These are phyloP conservation scores for Trissoscelio sp. DNA, from an alignment of 2,888 invertebrate genomes.

Conservation along the genomic window DNA sequence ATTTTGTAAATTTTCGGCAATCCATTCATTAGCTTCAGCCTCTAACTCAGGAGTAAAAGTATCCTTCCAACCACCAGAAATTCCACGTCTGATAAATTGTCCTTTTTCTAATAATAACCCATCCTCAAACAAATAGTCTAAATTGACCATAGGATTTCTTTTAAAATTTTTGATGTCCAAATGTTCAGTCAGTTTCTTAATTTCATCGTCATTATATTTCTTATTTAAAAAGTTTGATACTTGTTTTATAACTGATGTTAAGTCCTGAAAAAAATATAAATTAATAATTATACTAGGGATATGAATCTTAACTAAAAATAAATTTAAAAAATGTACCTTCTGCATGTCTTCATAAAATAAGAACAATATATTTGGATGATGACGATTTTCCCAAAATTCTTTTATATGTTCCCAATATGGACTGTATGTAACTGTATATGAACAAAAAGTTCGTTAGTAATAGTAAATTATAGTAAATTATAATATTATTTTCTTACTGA, in stretches of 20 bases:
- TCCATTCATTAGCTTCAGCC: slow-evolving; percentile 88
- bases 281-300: too few relatives aligned
- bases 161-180: slow-evolving; percentile 93
- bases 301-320: too few relatives aligned
- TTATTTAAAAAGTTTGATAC: slow-evolving; percentile 87
- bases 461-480: too few relatives aligned
- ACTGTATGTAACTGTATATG: slow-evolving; percentile 88
- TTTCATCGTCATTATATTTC: slow-evolving; percentile 85
- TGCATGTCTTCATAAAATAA: slow-evolving; percentile 88
- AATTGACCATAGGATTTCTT: slow-evolving; percentile 91
- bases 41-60: slow-evolving; percentile 89
- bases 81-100: slow-evolving; percentile 88
- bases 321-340: too few relatives aligned
- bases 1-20: slow-evolving; percentile 86
- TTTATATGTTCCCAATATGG: slow-evolving; percentile 92
- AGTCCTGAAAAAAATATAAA: too few relatives aligned
- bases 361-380: slow-evolving; percentile 87
- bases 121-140: slow-evolving; percentile 86
- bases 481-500: slow-evolving; percentile 70
- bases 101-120: slow-evolving; percentile 86
- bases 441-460: too few relatives aligned
- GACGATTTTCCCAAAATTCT: slow-evolving; percentile 89
- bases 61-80: slow-evolving; percentile 88
- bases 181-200: slow-evolving; percentile 87
- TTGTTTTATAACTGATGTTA: slow-evolving; percentile 85